Evolutionary conservation across 2,797 vertebrate genomes (phyloP), one percentile per base, ranked within the genome.

Genomic region (Acanthurus leucopareius): DNA sequence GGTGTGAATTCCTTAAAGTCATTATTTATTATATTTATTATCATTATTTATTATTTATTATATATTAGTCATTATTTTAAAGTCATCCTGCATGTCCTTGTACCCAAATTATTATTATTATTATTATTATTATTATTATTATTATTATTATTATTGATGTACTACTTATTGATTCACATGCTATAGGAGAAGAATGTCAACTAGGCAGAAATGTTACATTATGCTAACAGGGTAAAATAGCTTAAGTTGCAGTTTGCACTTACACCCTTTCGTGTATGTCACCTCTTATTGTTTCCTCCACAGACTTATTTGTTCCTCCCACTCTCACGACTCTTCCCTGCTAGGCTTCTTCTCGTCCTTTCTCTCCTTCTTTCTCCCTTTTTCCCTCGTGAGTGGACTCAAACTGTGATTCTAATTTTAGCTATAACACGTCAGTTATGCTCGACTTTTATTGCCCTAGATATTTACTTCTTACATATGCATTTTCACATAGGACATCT

Each of bases 341-440:
- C 64, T 52, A 14, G 15, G 25, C 51, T 40, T 25, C 17, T 32
- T 71, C 68, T 76, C 8, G 14, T 64, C 35, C 52, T 67, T 20
- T 22, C 40, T 59, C 58, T 64, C 28, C 16, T 57, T 45, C 70
- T 47, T 35, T 59, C n/a, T 19, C 19, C 73, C 40, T 25, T 69
- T 48, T 64, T 84, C 68, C 59, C 62, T 52, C 52, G 62, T 13
- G 25, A 63, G 47, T 15, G 14, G 40, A 80, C 71, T 86, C 73
- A 25, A 25, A 9, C 22, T 38, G 64, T 48, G 53, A 63, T 64
- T 75, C 85, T 94, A 92, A 89, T 90, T 93, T 88, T 91, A 93
- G 89, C 78, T 19, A 5, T 52, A 52, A 72, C 76, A 82, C 75
- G 53, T 91, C 86, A 85, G 61, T 87, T 75, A 77, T 67, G 69